Evolutionary conservation across 2,888 invertebrate genomes (phyloP), one percentile per base, ranked within the genome.

Genomic region (Frankliniella fusca): DNA sequence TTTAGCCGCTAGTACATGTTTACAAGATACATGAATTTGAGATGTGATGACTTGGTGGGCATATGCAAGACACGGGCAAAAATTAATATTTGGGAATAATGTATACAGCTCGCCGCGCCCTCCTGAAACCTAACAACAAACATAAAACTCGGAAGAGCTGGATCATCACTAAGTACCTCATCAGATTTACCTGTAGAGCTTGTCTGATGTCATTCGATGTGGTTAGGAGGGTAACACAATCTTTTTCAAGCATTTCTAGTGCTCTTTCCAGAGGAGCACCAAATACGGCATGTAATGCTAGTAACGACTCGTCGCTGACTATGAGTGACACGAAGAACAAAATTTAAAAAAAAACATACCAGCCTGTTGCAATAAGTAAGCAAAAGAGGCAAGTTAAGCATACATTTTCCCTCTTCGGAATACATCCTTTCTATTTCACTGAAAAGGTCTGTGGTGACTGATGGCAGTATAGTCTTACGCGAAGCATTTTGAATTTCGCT

Each of bases 41-140:
- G 83, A 81, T 61, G 83, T 81, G 80, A 84, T 80, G 7, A 84
- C 84, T 38, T 83, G 82, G 20, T 83, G 83, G 20, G 82, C 83
- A 54, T 83, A 84, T 23, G 84, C 84, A 80, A 82, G 83, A 65
- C 84, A 84, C 8, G 83, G 82, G 50, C 84, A 84, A 54, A 81
- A 84, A 79, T 84, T 84, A 0, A 84, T 81, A 76, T 76, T 54
- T 48, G 84, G 84, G 80, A 84, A 84, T 20, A 84, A 80, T 48
- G 83, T 84, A 82, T 84, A 84, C 11, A 83, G 81, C 27, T 80
- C 80, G n/a, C 84, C 84, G 23, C 83, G 82, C 28, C 83, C 84
- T 61, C 84, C 84, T 38, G 65, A 81, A 12, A 84, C 83, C 84
- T 84, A 70, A 0, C 9, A 48, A 12, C 18, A 48, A 38, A 80